Base-by-base conservation (phyloP, 2,797 vertebrate genomes). In the Clarias fuscus region DNA sequence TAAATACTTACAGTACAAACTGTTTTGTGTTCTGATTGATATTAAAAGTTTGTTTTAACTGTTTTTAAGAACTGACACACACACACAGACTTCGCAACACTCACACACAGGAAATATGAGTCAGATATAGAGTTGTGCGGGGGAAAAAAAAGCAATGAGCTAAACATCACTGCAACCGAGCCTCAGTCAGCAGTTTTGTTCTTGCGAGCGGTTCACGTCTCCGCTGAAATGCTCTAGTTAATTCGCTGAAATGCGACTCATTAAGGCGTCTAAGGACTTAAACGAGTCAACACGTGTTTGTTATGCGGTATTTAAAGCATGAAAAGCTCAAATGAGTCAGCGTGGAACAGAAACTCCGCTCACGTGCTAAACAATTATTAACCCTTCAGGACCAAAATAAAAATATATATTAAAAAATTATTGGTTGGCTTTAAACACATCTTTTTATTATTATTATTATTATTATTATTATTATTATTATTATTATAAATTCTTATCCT, bases 261-360 rank as follows among this genome's bases (percentile, higher is more conserved):
- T 77, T 58, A 59, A 58, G 13, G 17, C 18, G 18, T 18, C 27
- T 11, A 58, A 59, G 27, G 27, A 77, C 27, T 76, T 30, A 58
- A 58, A 27, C 2, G 15, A 56, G 18, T 76, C 73, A 10, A 58
- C 53, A 30, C 1, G 24, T 73, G 40, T 73, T 73, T 73, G 43
- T 75, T n/a, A 75, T n/a, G 70, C 18, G 40, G 70, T 24, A 43
- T 72, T 72, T 72, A 24, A 70, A 20, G 68, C 68, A 70, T 33
- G 33, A 18, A 43, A 40, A 43, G 10, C 20, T 72, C 37, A 72
- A 43, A 43, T 72, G 20, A 72, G 10, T 43, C 70, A 43, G 1
- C 20, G 7, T 43, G 70, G 22, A 72, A 43, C 10, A 43, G 33
- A 8, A 24, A 70, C 67, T 18, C 30, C 0, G 7, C 67, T 37